Evolutionary conservation across 1,140 invertebrate genomes (phyloP).

Genomic region (Bemisia tabaci): DNA sequence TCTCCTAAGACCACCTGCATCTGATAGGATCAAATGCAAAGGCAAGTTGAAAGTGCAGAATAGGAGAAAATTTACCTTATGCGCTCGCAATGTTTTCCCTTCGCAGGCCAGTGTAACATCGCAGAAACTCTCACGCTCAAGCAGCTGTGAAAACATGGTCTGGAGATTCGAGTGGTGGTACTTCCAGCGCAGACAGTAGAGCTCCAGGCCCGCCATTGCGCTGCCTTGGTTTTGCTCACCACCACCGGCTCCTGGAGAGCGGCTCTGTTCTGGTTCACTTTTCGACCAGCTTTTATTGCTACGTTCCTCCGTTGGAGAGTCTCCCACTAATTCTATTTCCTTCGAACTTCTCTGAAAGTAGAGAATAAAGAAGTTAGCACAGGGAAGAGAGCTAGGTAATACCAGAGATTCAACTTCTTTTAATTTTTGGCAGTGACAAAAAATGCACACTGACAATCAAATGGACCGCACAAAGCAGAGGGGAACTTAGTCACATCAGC

Average conservation of each 20-base stretch:
- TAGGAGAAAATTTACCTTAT: conserved; percentile 62
- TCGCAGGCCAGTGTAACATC: conserved; percentile 83
- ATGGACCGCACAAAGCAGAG: no score
- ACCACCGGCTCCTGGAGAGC: neutral
- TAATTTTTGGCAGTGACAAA: no score
- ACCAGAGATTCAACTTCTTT: no score
- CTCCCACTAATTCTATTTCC: neutral
- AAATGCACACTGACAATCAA: no score
- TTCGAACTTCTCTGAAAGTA: neutral
- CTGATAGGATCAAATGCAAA: no score
- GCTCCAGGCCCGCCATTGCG: conserved; percentile 32
- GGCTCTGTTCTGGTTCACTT: neutral
- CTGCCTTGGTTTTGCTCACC: neutral
- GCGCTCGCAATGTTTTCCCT: conserved; percentile 71
- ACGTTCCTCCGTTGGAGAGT: neutral
- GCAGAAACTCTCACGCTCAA: conserved; percentile 76
- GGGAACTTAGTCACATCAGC: no score
- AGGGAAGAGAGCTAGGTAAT: no score
- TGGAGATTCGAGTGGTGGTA: conserved; percentile 75
- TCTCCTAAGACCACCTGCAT: no score
- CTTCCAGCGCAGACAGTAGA: conserved; percentile 82
- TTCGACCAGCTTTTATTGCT: neutral
- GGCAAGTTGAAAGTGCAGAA: no score
- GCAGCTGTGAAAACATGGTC: conserved; percentile 75
- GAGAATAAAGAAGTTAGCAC: neutral